Percentiles rank a stretch among this genome's conserved stretches.
phyloP scores from a whole-genome alignment of 2,888 invertebrate genomes.

The Oligia fasciuncula region DNA sequence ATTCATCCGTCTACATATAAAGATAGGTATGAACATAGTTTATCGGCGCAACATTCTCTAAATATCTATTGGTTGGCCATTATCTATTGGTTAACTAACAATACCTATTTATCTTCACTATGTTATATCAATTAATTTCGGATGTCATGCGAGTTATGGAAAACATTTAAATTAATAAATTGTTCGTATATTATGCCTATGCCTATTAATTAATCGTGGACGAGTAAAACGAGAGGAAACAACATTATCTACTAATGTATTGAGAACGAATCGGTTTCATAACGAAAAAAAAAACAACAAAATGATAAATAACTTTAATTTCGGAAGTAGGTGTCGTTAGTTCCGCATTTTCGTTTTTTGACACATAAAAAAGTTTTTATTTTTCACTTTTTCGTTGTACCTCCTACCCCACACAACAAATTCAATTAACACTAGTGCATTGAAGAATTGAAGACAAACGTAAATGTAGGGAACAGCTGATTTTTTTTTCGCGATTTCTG shows the following conservation, averaged over 20 bases:
- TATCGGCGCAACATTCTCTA: slow-evolving; percentile 5
- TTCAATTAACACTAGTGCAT: too few relatives aligned
- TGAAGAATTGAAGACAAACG: too few relatives aligned
- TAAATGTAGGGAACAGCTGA: too few relatives aligned
- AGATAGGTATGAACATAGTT: neutral
- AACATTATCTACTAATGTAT: neutral
- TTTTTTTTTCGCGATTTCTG: too few relatives aligned
- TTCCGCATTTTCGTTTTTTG: too few relatives aligned
- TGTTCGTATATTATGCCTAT: neutral
- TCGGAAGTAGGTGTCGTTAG: too few relatives aligned
- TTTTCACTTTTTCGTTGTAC: too few relatives aligned
- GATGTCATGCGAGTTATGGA: neutral
- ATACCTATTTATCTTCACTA: neutral
- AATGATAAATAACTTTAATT: too few relatives aligned
- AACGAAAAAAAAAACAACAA: too few relatives aligned
- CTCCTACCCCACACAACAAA: too few relatives aligned
- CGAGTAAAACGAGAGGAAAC: neutral
- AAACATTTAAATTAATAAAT: neutral
- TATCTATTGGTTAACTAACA: neutral
- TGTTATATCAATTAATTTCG: slow-evolving; percentile 5
- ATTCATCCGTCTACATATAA: neutral
- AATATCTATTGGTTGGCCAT: too few relatives aligned
- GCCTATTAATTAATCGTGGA: neutral
- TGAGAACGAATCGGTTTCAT: neutral
- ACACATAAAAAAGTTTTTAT: too few relatives aligned